Base-by-base conservation (phyloP, 1,140 invertebrate species). In the Ips typographus region DNA sequence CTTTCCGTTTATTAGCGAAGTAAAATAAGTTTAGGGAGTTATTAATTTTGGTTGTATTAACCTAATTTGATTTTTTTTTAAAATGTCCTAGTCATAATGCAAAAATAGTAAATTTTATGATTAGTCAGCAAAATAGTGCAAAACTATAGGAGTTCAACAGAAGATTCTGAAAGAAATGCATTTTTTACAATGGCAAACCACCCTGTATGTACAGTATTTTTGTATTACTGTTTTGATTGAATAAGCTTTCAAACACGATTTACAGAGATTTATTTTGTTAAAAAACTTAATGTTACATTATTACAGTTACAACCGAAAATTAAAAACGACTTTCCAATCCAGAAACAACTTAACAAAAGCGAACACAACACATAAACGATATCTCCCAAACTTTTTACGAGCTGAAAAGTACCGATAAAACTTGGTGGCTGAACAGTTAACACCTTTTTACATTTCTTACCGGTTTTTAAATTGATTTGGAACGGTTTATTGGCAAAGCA, bases 301-400 rank as follows among this genome's bases (percentile, higher is more conserved):
- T 55, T 36, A 59, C 39, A 59, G 57, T 40, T 59, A 55, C 36
- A 1, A 7, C 4, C 52, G 52, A 59, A 59, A 8, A n/a, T 2
- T 5, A 59, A 22, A 22, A 22, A 22, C 22, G 22, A 22, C 22
- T 22, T 47, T 47, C 44, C 4, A 47, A n/a, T 47, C 4, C 4
- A 47, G n/a, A 47, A 47, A 5, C 44, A 47, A 22, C 22, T 47
- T n/a, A n/a, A 47, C n/a, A 5, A n/a, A 47, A n/a, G 52, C 37
- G 41, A 61, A 61, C 8, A 38, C 36, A 44, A 36, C 59, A 37
- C 59, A 22, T 47, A 49, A 47, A 41, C 5, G 56, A 22, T 49
- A 44, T 61, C 42, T 44, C 41, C 36, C 6, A 64, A 64, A 64
- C 37, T 64, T 64, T 64, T 64, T 64, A 64, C 61, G 47, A 53